Evolutionary conservation across 2,888 invertebrate genomes (phyloP).

Genomic region (Saturnia pavonia): DNA sequence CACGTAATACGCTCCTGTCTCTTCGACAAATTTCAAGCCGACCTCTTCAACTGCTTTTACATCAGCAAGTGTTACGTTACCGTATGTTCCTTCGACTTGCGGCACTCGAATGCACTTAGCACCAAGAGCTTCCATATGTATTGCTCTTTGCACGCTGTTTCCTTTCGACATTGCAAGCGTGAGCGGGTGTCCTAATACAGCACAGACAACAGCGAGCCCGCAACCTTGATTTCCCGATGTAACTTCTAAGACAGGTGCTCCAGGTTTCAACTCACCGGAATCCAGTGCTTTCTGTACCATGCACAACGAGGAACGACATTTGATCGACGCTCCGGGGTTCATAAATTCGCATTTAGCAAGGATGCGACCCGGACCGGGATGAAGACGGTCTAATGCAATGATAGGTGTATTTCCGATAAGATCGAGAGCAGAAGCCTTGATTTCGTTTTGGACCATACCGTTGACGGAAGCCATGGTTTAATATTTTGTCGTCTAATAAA

Average conservation of each 20-base stretch:
- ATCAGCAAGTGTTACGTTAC: conserved; percentile 68
- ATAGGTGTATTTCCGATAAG: conserved; percentile 73
- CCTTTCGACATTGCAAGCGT: conserved; percentile 73
- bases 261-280: conserved; percentile 59
- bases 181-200: conserved; percentile 67
- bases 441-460: conserved; percentile 50
- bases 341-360: conserved; percentile 75
- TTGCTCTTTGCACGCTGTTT: conserved; percentile 69
- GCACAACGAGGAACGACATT: conserved; percentile 66
- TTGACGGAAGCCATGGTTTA: conserved; percentile 41
- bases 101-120: conserved; percentile 68
- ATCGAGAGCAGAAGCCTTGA: conserved; percentile 68
- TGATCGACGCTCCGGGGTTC: conserved; percentile 74
- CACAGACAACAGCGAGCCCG: conserved; percentile 72
- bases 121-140: conserved; percentile 75
- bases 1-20: conserved; percentile 65
- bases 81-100: conserved; percentile 73
- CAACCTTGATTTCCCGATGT: conserved; percentile 76
- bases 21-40: conserved; percentile 54
- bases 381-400: conserved; percentile 68
- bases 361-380: conserved; percentile 68
- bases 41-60: conserved; percentile 63
- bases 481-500: conserved; percentile 28
- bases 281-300: conserved; percentile 63
- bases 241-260: conserved; percentile 63